Evolutionary conservation across 2,888 invertebrate species (phyloP).

Genomic region (Aromia moschata): DNA sequence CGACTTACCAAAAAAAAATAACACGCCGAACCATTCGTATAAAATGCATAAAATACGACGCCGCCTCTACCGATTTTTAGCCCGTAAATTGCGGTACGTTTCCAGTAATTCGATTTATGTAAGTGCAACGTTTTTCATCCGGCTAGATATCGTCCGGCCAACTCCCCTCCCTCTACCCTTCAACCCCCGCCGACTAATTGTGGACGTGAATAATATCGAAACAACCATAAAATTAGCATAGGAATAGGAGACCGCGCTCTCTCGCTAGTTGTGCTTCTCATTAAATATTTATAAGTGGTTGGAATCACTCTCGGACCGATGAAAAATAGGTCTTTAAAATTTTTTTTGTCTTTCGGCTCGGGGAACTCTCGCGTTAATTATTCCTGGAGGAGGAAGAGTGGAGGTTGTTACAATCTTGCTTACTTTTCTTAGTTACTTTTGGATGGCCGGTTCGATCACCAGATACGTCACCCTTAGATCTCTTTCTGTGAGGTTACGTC

Average conservation of each 20-base stretch:
- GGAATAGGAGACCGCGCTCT: slow-evolving; percentile 52
- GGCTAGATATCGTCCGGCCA: slow-evolving; percentile 14
- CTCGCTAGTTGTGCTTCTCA: slow-evolving; percentile 47
- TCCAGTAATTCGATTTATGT: slow-evolving; percentile 37
- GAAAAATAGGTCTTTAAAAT: slow-evolving; percentile 48
- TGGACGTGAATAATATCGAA: slow-evolving; percentile 46
- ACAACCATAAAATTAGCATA: slow-evolving; percentile 59
- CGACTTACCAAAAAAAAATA: too few species aligned
- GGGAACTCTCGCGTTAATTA: not conserved
- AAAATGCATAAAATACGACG: too few species aligned
- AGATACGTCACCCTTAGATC: too few species aligned
- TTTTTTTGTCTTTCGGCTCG: too few species aligned
- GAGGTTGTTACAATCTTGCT: too few species aligned
- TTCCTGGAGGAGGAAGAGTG: not conserved
- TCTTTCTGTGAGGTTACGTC: too few species aligned
- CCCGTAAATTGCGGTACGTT: not conserved
- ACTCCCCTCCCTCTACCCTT: slow-evolving; percentile 11
- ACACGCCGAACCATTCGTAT: too few species aligned
- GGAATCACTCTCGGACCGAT: slow-evolving; percentile 42
- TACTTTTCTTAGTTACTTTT: too few species aligned
- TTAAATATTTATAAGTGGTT: slow-evolving; percentile 57
- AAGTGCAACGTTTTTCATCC: slow-evolving; percentile 28
- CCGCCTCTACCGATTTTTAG: not conserved
- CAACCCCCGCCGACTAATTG: slow-evolving; percentile 37
- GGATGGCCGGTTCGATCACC: too few species aligned